Base-by-base conservation (phyloP, 2,888 invertebrate species). In the Drosophila nigricruria region DNA sequence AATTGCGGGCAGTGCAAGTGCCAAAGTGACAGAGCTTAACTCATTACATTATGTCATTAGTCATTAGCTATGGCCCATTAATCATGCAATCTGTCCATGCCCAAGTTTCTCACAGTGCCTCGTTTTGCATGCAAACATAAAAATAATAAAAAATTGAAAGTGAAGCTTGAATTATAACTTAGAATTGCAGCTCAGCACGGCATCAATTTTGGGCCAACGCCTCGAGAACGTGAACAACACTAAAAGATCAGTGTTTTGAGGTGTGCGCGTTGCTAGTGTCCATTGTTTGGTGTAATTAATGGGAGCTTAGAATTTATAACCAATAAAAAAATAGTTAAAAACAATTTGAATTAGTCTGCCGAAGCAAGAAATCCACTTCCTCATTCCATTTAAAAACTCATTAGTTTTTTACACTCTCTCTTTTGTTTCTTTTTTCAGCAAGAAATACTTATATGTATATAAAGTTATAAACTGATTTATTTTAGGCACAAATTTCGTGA, bases 281-380 rank as follows among this genome's bases (percentile, higher is more conserved):
- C 57, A 54, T 71, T 81, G 72, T 69, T 73, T 67, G 49, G 20
- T 71, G 80, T 83, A 84, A 83, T 83, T 85, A 83, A 84, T 84
- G 73, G 67, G 70, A 43, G 58, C 73, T 77, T 77, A 77, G 77
- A 77, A 78, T 75, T 67, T 52, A 49, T 25, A 42, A 27, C n/a
- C 30, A 30, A 54, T 3, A 18, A 34, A 57, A 45, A 49, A 27
- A 40, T 10, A 30, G 8, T 5, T 80, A 23, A 36, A 63, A 38
- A n/a, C 70, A 70, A 74, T 77, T 71, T 66, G 49, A 73, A 64
- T 73, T 82, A 57, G 70, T 70, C 61, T 74, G 77, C 50, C 12
- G 45, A 53, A 20, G 36, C 52, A 49, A 47, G 36, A 53, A 54
- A 60, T 53, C 23, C 50, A 78, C 81, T 83, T 83, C 83, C 83